These are phyloP conservation scores for Melanaphis sacchari DNA, from an alignment of 1,140 invertebrate genomes.

Conservation along the genomic window DNA sequence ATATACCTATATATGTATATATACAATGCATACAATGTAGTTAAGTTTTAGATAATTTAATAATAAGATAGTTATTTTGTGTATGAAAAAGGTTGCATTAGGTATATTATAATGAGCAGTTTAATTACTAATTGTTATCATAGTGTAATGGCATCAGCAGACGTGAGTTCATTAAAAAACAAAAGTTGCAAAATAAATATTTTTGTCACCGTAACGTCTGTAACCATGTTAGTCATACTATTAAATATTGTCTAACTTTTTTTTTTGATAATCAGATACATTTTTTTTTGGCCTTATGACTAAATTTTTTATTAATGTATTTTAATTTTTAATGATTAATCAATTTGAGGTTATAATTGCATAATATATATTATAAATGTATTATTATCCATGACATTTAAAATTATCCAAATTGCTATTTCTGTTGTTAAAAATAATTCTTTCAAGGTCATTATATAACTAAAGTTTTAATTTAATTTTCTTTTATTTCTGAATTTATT, in stretches of 20 bases:
- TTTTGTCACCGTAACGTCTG: not conserved
- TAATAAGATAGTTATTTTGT: not conserved
- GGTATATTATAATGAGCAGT: not conserved
- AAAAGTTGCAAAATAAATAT: not conserved
- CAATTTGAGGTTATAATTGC: not conserved
- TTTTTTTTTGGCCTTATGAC: not conserved
- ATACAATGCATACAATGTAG: too few relatives aligned
- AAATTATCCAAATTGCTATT: too few relatives aligned
- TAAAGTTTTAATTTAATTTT: not conserved
- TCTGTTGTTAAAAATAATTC: too few relatives aligned
- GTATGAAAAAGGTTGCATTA: not conserved
- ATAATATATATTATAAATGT: not conserved
- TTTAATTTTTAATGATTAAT: not conserved
- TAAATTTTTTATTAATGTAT: not conserved
- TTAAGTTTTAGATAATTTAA: too few relatives aligned
- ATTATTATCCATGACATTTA: not conserved
- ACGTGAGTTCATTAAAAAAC: conserved; percentile 36
- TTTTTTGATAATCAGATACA: not conserved
- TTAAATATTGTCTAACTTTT: not conserved
- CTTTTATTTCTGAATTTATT: not conserved
- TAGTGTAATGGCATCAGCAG: not conserved
- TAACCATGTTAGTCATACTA: not conserved
- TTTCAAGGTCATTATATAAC: not conserved
- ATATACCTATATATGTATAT: too few relatives aligned
- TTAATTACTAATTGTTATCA: conserved; percentile 13